Evolutionary conservation across 2,888 invertebrate genomes (phyloP), one percentile per base, ranked within the genome.

Genomic region (Cheilosia vulpina): DNA sequence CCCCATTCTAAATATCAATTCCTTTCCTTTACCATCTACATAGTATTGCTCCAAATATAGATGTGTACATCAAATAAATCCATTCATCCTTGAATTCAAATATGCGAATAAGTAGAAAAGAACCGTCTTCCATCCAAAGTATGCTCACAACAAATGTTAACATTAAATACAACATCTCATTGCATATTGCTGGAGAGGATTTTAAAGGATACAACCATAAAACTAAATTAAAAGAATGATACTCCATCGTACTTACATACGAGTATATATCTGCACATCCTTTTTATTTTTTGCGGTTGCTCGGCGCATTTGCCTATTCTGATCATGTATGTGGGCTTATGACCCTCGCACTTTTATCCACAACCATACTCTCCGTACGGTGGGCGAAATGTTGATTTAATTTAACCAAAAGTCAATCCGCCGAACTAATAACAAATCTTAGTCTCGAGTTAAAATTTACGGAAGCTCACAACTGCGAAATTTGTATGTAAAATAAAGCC

Each of bases 151-250:
- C 62, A 43, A 77, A 77, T 68, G 77, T 77, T 77, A 69, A 68
- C 77, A 69, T 69, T 68, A 69, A 77, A 77, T 77, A 77, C 55
- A 62, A 77, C 77, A 77, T 76, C 68, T 68, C 62, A 68, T 69
- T 69, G 68, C 68, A 62, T 68, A 68, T 62, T 77, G 69, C 45
- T 62, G 19, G 3, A 45, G 2, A 27, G 53, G 53, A 69, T 68
- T 68, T 34, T 27, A 69, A 69, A 77, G 62, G 69, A 77, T 66
- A 68, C 60, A 45, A 53, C 68, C 60, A 60, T 76, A 76, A 60
- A 66, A 52, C 47, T 62, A 45, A 53, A 77, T 55, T 68, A 68
- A 76, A 68, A 66, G 60, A 38, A 68, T 60, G n/a, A 31, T 24
- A 15, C 50, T 52, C 4, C 57, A 17, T 7, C 43, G 19, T 11